phyloP scores from a whole-genome alignment of 2,888 invertebrate genomes.

The Polyommatus iphigenia region DNA sequence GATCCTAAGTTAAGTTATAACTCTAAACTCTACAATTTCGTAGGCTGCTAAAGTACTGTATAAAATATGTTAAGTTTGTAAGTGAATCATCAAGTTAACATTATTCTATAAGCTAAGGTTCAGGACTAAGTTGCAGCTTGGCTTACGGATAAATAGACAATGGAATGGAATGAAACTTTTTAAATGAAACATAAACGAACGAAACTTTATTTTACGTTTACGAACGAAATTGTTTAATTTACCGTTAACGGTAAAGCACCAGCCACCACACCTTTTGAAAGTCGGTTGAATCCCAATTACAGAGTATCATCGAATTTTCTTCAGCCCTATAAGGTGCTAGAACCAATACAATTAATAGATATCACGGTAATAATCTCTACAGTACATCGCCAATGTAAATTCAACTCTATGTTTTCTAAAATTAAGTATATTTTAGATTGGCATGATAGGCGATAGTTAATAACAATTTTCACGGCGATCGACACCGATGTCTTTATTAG shows the following conservation, averaged over 20 bases:
- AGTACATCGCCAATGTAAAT: background rate
- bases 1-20: too few relatives aligned
- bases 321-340: slow-evolving; percentile 9
- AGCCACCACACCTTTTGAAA: background rate
- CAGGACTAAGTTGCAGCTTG: too few relatives aligned
- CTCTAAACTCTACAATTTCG: too few relatives aligned
- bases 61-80: too few relatives aligned
- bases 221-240: background rate
- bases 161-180: too few relatives aligned
- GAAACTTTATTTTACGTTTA: too few relatives aligned
- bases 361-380: slow-evolving; percentile 1
- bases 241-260: background rate
- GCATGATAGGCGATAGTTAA: background rate
- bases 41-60: too few relatives aligned
- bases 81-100: too few relatives aligned
- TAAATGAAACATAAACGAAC: too few relatives aligned
- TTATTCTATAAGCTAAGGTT: too few relatives aligned
- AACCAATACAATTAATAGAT: background rate
- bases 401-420: background rate
- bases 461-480: slow-evolving; percentile 27
- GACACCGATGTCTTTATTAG: slow-evolving; percentile 39
- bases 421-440: background rate
- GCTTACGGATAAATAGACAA: too few relatives aligned
- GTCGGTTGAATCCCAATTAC: background rate
- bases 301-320: slow-evolving; percentile 3